These are phyloP conservation scores for Meandrina meandrites DNA, from an alignment of 92 coral and sea anemone species.

Conservation along the genomic window DNA sequence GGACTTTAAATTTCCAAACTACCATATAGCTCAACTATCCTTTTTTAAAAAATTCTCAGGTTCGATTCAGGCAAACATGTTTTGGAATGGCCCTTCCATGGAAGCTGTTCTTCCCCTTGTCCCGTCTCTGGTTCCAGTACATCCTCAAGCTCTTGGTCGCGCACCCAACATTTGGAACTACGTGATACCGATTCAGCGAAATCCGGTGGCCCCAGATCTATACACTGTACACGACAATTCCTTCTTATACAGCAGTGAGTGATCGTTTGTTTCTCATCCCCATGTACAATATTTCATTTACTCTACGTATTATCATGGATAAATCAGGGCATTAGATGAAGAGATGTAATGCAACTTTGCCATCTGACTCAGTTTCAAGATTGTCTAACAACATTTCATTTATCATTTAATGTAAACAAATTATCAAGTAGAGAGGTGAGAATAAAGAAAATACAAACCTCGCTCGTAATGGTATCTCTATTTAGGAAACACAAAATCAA, in stretches of 20 bases:
- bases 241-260: conserved; percentile 19
- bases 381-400: too few species aligned
- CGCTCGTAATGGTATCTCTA: too few species aligned
- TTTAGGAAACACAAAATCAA: background rate
- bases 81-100: conserved; percentile 2
- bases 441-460: too few species aligned
- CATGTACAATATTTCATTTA: background rate
- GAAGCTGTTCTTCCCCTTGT: conserved; percentile 9
- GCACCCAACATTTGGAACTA: conserved; percentile 29
- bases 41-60: background rate
- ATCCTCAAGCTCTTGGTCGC: conserved; percentile 10
- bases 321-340: too few species aligned
- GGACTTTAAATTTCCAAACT: background rate
- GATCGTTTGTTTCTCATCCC: background rate
- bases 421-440: too few species aligned
- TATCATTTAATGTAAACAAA: too few species aligned
- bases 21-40: background rate
- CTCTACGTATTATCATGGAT: background rate
- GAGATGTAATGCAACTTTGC: too few species aligned
- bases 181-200: conserved; percentile 6
- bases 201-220: conserved; percentile 33
- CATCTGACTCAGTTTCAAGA: too few species aligned
- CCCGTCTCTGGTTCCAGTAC: conserved; percentile 25
- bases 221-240: conserved; percentile 23
- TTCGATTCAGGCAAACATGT: background rate